These are phyloP conservation scores for Cheilosia scutellata DNA, from an alignment of 2,888 invertebrate species.

Conservation along the genomic window DNA sequence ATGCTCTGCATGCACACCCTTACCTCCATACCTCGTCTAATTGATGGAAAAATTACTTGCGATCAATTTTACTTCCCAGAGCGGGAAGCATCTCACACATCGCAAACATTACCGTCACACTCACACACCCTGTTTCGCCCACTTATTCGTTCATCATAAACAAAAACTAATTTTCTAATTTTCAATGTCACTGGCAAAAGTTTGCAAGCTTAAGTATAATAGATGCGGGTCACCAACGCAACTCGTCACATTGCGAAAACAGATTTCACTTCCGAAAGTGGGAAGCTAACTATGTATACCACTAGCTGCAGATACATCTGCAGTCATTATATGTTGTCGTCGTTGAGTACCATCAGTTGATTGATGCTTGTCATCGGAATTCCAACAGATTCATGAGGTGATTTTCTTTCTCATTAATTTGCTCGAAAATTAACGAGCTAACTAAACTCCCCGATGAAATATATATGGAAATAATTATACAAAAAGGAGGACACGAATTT, in stretches of 20 bases:
- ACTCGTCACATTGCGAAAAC: not conserved
- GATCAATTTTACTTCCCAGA: constrained; percentile 17
- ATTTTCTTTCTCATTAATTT: constrained; percentile 28
- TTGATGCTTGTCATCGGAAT: constrained; percentile 31
- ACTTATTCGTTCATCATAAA: not conserved
- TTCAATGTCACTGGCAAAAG: constrained; percentile 1
- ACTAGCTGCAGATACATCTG: not conserved
- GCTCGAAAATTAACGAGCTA: constrained; percentile 16
- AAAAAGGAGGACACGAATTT: not conserved
- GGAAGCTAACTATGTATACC: not conserved
- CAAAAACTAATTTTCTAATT: not conserved
- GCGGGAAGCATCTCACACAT: constrained; percentile 22
- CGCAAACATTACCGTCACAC: not conserved
- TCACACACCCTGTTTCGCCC: not conserved
- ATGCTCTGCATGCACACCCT: not conserved
- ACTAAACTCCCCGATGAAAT: constrained; percentile 9
- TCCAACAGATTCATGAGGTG: constrained; percentile 17
- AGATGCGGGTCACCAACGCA: constrained; percentile 13
- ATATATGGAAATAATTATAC: constrained; percentile 18
- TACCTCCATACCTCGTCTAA: not conserved
- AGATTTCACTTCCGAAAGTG: not conserved
- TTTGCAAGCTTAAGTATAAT: not conserved
- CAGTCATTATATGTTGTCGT: not conserved
- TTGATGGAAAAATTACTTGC: constrained; percentile 27
- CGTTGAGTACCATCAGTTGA: not conserved